phyloP scores from a whole-genome alignment of 2,888 invertebrate genomes.

The Prosopocoilus inquinatus region DNA sequence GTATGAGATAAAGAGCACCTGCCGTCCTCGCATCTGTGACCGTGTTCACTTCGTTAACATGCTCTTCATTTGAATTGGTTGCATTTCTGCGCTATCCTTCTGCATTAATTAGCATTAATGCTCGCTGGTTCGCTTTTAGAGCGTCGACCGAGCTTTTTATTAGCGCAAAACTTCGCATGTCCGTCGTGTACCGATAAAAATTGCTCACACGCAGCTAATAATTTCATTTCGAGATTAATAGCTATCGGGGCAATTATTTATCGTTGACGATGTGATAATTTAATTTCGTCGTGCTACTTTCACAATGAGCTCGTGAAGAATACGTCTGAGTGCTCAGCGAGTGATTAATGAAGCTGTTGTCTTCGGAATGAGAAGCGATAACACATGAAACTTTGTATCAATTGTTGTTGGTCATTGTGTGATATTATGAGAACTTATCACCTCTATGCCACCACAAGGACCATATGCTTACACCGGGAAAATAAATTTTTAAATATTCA shows the following conservation, averaged over 20 bases:
- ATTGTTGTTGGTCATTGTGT: too few relatives aligned
- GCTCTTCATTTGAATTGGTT: constrained; percentile 27
- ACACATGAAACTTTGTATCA: too few relatives aligned
- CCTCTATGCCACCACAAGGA: too few relatives aligned
- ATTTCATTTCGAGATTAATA: constrained; percentile 22
- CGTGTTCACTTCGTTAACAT: constrained; percentile 19
- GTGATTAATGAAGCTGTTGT: not conserved
- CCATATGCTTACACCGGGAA: too few relatives aligned
- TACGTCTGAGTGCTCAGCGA: not conserved
- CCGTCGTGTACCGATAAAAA: constrained; percentile 13
- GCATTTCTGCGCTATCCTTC: constrained; percentile 15
- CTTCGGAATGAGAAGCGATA: too few relatives aligned
- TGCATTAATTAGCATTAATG: constrained; percentile 23
- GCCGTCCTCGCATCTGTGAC: not conserved
- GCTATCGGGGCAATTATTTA: constrained; percentile 20
- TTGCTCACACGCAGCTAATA: constrained; percentile 19
- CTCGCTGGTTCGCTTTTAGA: constrained; percentile 5
- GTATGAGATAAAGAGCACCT: constrained; percentile 1
- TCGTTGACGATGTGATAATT: constrained; percentile 22
- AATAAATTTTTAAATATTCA: too few relatives aligned
- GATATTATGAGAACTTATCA: too few relatives aligned
- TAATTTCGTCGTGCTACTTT: constrained; percentile 16
- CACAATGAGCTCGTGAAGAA: constrained; percentile 10
- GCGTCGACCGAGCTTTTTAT: constrained; percentile 9
- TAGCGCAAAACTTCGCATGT: constrained; percentile 15